Base-by-base conservation (phyloP, 2,113 vertebrate species). In the Gnathonemus longibarbis region DNA sequence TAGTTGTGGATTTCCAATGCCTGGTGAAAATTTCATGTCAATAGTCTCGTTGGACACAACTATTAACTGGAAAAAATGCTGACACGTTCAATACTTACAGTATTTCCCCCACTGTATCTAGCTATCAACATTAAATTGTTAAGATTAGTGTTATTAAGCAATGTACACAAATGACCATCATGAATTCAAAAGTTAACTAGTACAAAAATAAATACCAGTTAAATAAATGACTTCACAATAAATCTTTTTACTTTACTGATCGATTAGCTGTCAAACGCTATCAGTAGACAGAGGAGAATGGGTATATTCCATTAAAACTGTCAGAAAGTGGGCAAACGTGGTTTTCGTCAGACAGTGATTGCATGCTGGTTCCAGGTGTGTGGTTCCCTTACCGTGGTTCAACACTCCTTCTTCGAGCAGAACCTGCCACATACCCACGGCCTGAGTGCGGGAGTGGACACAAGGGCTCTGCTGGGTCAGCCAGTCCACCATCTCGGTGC, bases 391-490 rank as follows among this genome's bases (percentile, higher is more conserved):
- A 99, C 98, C 98, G 0, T 99, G 98, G 94, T 98, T 98, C 90
- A 99, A 97, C 90, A 99, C 97, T 2, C 97, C 96, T 50, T 99
- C 98, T 92, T 99, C 98, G 91, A 99, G 94, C 91, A 99, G 94
- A 89, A 97, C 98, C 92, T 99, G 98, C 98, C 98, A 99, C 98
- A 99, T 99, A 92, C 98, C 98, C 80, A 99, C 97, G 53, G 98
- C 98, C 91, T 99, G 98, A 4, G 94, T 93, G 27, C 98, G 97
- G 88, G 98, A 98, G 94, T 98, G 98, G 91, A 98, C 95, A 56
- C 97, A 98, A 1, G 97, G 95, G 91, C 97, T 97, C 94, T 98
- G 97, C 93, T 99, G 98, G 93, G 97, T 96, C 93, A 98, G 97
- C 98, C 98, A 99, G 93, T 99, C 98, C 21, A 99, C 98, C 90